Evolutionary conservation across 2,888 invertebrate genomes (phyloP).

Genomic region (Aleiodes leptofemur): DNA sequence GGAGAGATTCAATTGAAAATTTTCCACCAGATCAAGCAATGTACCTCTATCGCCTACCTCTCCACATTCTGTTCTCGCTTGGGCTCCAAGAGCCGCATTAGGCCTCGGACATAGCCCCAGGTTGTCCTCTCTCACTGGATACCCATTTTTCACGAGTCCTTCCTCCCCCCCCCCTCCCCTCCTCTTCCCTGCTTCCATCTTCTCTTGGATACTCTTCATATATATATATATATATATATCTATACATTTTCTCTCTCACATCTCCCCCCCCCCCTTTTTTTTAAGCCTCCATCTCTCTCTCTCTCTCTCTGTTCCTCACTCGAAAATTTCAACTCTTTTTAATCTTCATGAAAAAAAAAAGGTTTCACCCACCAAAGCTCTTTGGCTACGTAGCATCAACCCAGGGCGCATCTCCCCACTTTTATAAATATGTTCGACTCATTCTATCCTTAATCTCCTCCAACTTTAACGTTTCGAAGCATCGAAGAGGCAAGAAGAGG

Average conservation of each 20-base stretch:
- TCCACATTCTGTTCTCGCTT: not conserved
- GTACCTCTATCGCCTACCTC: not conserved
- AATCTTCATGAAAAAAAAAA: not conserved
- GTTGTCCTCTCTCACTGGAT: slow-evolving; percentile 69
- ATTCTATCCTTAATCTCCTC: no score
- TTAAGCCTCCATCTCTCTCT: no score
- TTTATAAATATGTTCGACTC: no score
- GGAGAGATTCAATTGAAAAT: slow-evolving; percentile 63
- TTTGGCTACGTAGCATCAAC: no score
- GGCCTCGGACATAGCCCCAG: slow-evolving; percentile 65
- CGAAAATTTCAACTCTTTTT: slow-evolving; percentile 28
- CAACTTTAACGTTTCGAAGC: no score
- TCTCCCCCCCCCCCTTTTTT: no score
- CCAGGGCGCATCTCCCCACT: no score
- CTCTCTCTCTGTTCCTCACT: not conserved
- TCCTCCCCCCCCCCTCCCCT: slow-evolving; percentile 43
- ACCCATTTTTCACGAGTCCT: slow-evolving; percentile 72
- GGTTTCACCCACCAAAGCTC: no score
- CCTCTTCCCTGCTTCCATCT: slow-evolving; percentile 14
- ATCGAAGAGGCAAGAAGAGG: no score
- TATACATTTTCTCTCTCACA: no score
- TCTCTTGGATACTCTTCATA: slow-evolving; percentile 2
- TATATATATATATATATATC: no score
- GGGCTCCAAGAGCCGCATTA: slow-evolving; percentile 59
- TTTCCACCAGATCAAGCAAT: slow-evolving; percentile 60